Conservation (phyloP, 2,888 invertebrate genomes). For the Palloptera scutellata region DNA sequence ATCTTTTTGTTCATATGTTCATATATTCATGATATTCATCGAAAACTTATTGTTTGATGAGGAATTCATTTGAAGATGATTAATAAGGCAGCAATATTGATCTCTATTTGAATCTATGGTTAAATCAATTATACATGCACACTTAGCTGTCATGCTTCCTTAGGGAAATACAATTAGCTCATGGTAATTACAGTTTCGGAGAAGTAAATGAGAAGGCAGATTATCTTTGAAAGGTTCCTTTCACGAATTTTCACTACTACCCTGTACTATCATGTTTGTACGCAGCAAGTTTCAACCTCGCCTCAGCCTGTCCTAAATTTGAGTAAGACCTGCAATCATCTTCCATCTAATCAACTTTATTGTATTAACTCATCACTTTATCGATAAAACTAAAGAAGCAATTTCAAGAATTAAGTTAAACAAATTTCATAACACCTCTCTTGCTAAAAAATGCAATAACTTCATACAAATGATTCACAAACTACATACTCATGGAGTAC, state of each 20-base stretch:
- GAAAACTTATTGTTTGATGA: constrained; percentile 52
- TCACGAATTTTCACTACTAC: too few species aligned
- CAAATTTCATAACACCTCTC: constrained; percentile 62
- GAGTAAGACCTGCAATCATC: too few species aligned
- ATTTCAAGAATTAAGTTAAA: constrained; percentile 56
- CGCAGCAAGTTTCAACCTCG: too few species aligned
- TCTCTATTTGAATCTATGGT: constrained; percentile 45
- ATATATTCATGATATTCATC: constrained; percentile 1
- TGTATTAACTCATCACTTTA: too few species aligned
- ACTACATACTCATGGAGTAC: constrained; percentile 41
- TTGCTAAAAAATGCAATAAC: constrained; percentile 10
- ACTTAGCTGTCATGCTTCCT: constrained; percentile 42
- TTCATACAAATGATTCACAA: constrained; percentile 49
- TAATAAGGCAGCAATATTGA: constrained; percentile 44
- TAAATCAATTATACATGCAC: constrained; percentile 58
- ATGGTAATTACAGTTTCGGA: constrained; percentile 23
- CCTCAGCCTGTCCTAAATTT: too few species aligned
- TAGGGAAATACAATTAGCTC: constrained; percentile 26
- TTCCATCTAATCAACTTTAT: too few species aligned
- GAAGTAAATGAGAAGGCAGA: background rate
- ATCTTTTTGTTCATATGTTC: background rate
- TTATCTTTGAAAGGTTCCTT: background rate
- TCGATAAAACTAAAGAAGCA: constrained; percentile 38
- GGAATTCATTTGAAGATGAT: constrained; percentile 53
- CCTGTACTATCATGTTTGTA: too few species aligned